phyloP scores from a whole-genome alignment of 2,888 invertebrate genomes.

The Caenorhabditis zanzibari region DNA sequence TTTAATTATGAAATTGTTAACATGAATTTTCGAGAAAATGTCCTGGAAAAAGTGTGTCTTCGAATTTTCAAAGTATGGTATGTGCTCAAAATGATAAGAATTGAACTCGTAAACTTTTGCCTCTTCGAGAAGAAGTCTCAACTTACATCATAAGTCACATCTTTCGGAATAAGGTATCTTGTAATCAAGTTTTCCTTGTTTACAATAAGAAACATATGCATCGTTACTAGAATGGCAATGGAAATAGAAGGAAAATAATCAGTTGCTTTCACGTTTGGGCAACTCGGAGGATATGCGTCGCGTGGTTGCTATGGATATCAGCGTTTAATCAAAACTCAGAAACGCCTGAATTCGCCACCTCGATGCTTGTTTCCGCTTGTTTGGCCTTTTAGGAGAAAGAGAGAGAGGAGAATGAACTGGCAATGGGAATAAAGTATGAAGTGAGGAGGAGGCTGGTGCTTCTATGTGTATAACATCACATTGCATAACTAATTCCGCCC shows the following conservation, averaged over 20 bases:
- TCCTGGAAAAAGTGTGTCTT: slow-evolving; percentile 11
- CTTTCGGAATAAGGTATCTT: background rate
- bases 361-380: slow-evolving; percentile 5
- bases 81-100: slow-evolving; percentile 36
- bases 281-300: background rate
- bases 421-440: slow-evolving; percentile 17
- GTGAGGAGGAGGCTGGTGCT: slow-evolving; percentile 2
- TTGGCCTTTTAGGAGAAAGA: background rate
- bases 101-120: slow-evolving; percentile 30
- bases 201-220: slow-evolving; percentile 3
- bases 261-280: background rate
- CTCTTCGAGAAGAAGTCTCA: slow-evolving; percentile 8
- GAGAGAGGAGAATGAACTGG: slow-evolving; percentile 10
- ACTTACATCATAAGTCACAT: slow-evolving; percentile 35
- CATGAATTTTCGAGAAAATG: background rate
- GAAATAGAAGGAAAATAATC: background rate
- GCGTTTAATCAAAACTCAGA: background rate
- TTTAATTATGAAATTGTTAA: background rate
- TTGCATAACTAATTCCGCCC: slow-evolving; percentile 24
- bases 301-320: slow-evolving; percentile 16
- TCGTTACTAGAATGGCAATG: background rate
- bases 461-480: slow-evolving; percentile 20
- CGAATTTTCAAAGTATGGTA: slow-evolving; percentile 25
- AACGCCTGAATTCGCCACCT: too few species aligned
- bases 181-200: slow-evolving; percentile 1